Conservation (phyloP, 2,113 vertebrate genomes). For the Eolophus roseicapilla region DNA sequence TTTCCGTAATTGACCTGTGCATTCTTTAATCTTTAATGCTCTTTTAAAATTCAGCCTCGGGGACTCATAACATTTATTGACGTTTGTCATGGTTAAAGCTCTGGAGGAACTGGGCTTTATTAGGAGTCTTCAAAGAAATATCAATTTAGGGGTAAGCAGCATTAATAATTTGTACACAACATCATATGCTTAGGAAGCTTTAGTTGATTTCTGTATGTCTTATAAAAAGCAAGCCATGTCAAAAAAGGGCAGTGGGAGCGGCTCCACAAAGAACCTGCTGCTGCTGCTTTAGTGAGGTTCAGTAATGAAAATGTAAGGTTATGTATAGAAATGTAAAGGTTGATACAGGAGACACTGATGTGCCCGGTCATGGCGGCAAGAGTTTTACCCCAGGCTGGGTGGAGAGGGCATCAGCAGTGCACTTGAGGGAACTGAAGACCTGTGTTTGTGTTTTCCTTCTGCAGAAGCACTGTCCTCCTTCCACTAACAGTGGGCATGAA, state of each 20-base stretch:
- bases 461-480: not conserved
- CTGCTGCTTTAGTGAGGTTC: not conserved
- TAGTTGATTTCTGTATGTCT: not conserved
- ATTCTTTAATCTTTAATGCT: slow-evolving; percentile 76
- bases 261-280: not conserved
- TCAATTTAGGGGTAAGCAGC: slow-evolving; percentile 47
- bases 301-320: not conserved
- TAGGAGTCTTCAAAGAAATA: slow-evolving; percentile 68
- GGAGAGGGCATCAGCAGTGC: not conserved
- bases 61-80: slow-evolving; percentile 71
- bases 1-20: slow-evolving; percentile 73
- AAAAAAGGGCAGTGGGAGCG: not conserved
- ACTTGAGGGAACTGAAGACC: not conserved
- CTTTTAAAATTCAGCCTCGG: slow-evolving; percentile 72
- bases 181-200: slow-evolving; percentile 34
- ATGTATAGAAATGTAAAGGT: not conserved
- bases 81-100: slow-evolving; percentile 66
- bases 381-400: not conserved
- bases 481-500: accelerated
- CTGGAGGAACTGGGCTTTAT: slow-evolving; percentile 67
- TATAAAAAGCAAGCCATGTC: not conserved
- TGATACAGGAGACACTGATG: not conserved
- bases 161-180: slow-evolving; percentile 56
- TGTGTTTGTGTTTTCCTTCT: accelerated
- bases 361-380: not conserved